Conservation (phyloP, 2,888 invertebrate genomes). For the Trachelus iudaicus region DNA sequence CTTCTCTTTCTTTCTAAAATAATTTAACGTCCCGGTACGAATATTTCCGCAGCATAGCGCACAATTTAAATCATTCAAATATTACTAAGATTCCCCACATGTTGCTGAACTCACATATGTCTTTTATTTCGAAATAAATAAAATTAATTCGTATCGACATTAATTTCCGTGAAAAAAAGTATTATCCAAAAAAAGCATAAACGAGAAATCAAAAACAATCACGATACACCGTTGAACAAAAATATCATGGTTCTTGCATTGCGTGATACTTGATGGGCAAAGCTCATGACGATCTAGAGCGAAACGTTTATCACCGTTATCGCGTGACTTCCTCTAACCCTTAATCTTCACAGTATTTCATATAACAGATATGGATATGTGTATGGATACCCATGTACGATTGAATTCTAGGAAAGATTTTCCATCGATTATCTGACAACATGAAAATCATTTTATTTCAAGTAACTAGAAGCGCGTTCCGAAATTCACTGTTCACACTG, state of each 20-base stretch:
- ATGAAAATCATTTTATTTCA: not conserved
- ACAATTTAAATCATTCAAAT: too few species aligned
- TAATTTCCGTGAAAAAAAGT: too few species aligned
- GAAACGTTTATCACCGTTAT: conserved; percentile 22
- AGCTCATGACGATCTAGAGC: conserved; percentile 17
- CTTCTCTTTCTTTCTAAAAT: not conserved
- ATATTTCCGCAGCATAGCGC: too few species aligned
- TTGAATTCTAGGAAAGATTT: not conserved
- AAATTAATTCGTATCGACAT: too few species aligned
- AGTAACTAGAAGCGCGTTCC: not conserved
- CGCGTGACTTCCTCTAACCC: conserved; percentile 16
- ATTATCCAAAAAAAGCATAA: too few species aligned
- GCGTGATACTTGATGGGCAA: conserved; percentile 18
- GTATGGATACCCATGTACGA: not conserved
- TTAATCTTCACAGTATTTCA: not conserved
- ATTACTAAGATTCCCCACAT: not conserved
- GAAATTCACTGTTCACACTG: too few species aligned
- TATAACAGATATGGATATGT: not conserved
- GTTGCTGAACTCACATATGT: too few species aligned
- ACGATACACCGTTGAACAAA: conserved; percentile 4
- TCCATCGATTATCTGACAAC: not conserved
- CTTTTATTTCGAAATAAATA: too few species aligned
- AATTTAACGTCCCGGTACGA: not conserved
- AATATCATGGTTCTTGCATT: conserved; percentile 6
- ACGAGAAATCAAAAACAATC: not conserved